Evolutionary conservation across 2,113 vertebrate genomes (phyloP), one percentile per base, ranked within the genome.

Genomic region (Rhagologus leucostigma): DNA sequence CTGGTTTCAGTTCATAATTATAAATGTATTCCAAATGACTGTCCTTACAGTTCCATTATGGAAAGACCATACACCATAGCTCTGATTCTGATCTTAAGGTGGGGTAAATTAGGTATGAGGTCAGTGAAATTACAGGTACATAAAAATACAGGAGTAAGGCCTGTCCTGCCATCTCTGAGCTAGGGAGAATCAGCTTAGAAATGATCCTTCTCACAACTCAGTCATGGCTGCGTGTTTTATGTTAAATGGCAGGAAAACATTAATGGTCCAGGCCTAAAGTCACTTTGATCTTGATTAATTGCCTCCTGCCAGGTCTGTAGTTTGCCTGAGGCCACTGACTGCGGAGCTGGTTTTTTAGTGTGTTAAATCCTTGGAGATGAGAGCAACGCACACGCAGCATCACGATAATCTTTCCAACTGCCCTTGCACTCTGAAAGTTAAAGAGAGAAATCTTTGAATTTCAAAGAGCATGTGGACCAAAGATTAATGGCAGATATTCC

Each of bases 41-140:
- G 33, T 78, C 52, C 35, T 83, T 94, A 86, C 39, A 77, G 46
- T 13, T 88, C 46, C 60, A 27, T 84, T 92, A 88, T 73, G 47
- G 74, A 63, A 84, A 59, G 19, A 52, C 49, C 23, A 16, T 59
- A 26, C 42, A 47, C 47, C 0, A 0, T 75, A 49, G 18, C 44
- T 90, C 57, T 75, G 56, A 56, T 52, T 71, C 35, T 71, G 23
- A n/a, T 21, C 33, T 49, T 18, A 65, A 8, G 14, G n/a, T 17
- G 63, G 23, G 37, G 33, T 75, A 53, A 82, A 87, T 89, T n/a
- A 68, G 41, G 27, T 37, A 39, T 33, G 44, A 82, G 77, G 74
- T 95, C 44, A 65, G 0, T 71, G 74, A 70, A 87, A 44, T 79
- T 73, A 32, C 53, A 64, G 52, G 13, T 64, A 42, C 21, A 18